These are phyloP conservation scores for Cettia cetti DNA, from an alignment of 2,113 vertebrate species.

Conservation along the genomic window DNA sequence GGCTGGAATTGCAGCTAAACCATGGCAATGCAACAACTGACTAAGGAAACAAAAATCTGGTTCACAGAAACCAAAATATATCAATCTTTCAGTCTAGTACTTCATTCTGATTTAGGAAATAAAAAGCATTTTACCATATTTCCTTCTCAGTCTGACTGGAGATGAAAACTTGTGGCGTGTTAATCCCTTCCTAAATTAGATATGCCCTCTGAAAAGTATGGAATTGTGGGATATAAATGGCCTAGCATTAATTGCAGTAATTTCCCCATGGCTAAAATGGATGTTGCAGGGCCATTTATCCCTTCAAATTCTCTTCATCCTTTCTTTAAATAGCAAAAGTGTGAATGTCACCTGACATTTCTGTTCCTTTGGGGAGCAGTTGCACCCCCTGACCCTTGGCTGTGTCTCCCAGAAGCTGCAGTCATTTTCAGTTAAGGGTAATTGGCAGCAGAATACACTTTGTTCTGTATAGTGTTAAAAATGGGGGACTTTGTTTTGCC, in stretches of 20 bases:
- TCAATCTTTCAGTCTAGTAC: not conserved
- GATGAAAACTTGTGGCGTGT: not conserved
- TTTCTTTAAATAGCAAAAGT: not conserved
- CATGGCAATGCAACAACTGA: not conserved
- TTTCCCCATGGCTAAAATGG: not conserved
- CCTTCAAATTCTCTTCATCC: not conserved
- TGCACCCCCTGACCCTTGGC: slow-evolving; percentile 45
- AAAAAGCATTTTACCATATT: not conserved
- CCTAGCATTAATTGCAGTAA: not conserved
- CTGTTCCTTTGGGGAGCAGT: slow-evolving; percentile 29
- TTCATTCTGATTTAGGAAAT: not conserved
- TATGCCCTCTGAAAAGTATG: not conserved
- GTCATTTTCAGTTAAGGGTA: slow-evolving; percentile 65
- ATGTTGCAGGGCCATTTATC: not conserved
- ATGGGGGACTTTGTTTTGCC: slow-evolving; percentile 76
- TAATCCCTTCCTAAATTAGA: slow-evolving; percentile 4
- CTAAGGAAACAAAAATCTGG: not conserved
- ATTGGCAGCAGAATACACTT: slow-evolving; percentile 69
- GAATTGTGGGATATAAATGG: not conserved
- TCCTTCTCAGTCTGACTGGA: not conserved
- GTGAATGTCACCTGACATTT: slow-evolving; percentile 22
- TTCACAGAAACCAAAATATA: slow-evolving; percentile 11
- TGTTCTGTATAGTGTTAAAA: slow-evolving; percentile 73
- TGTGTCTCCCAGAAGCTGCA: slow-evolving; percentile 62
- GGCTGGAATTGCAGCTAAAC: not conserved